A percentile compares a stretch with the other conserved stretches of the same genome.
phyloP scores from a whole-genome alignment of 2,113 vertebrate species.

The Zingel zingel region DNA sequence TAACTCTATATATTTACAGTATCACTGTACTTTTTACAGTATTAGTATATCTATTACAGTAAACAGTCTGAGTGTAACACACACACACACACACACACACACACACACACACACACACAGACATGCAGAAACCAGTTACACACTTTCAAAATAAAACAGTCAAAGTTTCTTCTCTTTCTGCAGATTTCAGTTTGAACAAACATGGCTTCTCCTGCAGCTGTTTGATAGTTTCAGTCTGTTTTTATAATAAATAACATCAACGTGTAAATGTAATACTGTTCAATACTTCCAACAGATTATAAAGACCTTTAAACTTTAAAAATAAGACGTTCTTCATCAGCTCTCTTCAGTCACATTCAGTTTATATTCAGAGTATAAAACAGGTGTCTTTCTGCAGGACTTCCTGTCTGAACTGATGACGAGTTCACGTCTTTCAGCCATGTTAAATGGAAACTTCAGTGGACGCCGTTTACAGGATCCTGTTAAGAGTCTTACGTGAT shows the following conservation, averaged over 20 bases:
- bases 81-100: neutral
- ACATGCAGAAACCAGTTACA: constrained; percentile 41
- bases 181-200: constrained; percentile 10
- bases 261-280: neutral
- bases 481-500: neutral
- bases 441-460: neutral
- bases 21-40: constrained; percentile 1
- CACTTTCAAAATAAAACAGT: constrained; percentile 32
- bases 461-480: no score
- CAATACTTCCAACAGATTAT: neutral
- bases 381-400: neutral
- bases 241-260: constrained; percentile 2
- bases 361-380: neutral
- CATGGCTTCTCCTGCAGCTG: constrained; percentile 33
- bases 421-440: no score
- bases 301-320: neutral
- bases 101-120: constrained; percentile 19
- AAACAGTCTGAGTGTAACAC: constrained; percentile 15
- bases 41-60: constrained; percentile 12
- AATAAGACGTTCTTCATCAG: neutral
- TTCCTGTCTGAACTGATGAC: neutral
- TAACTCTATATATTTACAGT: constrained; percentile 1
- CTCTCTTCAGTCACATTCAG: neutral
- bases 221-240: neutral
- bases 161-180: neutral